Evolutionary conservation across 1,140 invertebrate species (phyloP), one percentile per base, ranked within the genome.

Genomic region (Hirudo medicinalis): DNA sequence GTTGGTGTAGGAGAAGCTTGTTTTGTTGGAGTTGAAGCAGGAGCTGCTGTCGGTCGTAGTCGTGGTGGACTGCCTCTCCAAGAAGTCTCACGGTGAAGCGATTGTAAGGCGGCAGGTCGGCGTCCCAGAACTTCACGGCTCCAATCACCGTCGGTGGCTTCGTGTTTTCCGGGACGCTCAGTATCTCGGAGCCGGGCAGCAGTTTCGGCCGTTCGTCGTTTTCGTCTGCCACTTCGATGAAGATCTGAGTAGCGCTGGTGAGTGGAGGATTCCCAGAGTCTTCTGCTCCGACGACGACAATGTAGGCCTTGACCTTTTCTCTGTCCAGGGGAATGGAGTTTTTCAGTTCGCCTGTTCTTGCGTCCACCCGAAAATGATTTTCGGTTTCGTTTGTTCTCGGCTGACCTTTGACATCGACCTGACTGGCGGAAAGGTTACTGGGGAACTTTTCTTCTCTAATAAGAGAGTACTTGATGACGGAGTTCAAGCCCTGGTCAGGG

Each of bases 271-370:
- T 32, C 20, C 68, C 72, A 3, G 25, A 36, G 29, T 70, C 68
- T 20, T 29, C 27, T 22, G 72, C 72, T 17, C 25, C 29, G 25
- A 73, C 72, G 19, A 43, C 36, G n/a, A 73, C 40, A 19, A 57
- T 54, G 55, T 73, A 73, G 13, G 57, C 67, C 17, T 27, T 27
- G 11, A 54, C 13, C 5, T 17, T 27, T 40, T 73, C 72, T 9
- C 72, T 43, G 36, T 73, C 68, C 54, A 73, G 55, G 20, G 68
- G 36, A 29, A 43, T 57, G 17, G 67, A 40, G 15, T 43, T 73
- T 20, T 27, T 69, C 19, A 73, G 53, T 67, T 60, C 22, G 11
- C 72, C 72, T 20, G 72, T 70, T 2, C 49, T 32, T 22, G 17
- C 32, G 20, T 67, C 63, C 0, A 72, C 68, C 8, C 11, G 54